These are phyloP conservation scores for Oreamnos americanus DNA, from an alignment of 2,113 vertebrate species.

Conservation along the genomic window DNA sequence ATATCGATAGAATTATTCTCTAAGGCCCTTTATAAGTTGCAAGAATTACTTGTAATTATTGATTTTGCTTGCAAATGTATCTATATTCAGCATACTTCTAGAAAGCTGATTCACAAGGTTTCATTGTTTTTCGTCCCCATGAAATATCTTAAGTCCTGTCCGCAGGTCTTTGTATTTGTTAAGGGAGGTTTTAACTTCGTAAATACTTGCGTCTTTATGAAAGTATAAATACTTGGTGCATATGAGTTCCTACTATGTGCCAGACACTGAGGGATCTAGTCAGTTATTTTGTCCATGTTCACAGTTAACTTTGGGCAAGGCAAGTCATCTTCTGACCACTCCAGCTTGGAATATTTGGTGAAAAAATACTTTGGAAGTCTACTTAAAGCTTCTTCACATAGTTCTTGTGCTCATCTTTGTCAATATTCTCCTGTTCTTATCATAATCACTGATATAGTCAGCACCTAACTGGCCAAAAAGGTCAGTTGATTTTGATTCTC, in stretches of 20 bases:
- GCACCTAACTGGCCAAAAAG: background rate
- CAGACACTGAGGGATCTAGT: background rate
- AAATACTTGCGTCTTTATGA: background rate
- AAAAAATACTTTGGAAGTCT: background rate
- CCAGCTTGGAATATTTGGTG: background rate
- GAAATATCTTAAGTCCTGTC: background rate
- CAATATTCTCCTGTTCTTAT: background rate
- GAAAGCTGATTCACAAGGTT: background rate
- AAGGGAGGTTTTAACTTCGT: background rate
- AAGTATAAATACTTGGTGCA: background rate
- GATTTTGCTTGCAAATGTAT: background rate
- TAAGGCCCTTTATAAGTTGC: background rate
- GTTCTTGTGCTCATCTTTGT: background rate
- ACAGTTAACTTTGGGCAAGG: background rate
- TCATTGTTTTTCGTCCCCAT: background rate
- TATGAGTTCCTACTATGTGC: background rate
- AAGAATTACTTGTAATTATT: background rate
- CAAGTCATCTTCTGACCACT: background rate
- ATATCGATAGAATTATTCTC: background rate
- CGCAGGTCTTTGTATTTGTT: background rate
- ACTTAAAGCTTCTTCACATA: background rate
- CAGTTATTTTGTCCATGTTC: background rate
- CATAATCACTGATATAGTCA: background rate
- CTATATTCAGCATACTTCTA: background rate
- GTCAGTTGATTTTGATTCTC: background rate